Evolutionary conservation across 2,113 vertebrate species (phyloP).

Genomic region (Rhagologus leucostigma): DNA sequence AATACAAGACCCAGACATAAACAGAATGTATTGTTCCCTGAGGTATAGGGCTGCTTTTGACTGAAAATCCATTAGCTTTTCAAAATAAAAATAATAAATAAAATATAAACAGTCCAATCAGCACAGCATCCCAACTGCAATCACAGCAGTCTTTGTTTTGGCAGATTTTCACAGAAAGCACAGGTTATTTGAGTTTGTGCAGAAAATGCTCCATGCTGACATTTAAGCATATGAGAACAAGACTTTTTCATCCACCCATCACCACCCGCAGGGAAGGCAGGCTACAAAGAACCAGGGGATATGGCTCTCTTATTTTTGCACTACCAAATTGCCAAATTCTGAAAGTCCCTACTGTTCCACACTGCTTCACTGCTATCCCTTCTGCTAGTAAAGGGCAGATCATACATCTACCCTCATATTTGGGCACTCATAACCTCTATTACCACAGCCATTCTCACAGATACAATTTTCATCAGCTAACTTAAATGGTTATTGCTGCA

Average conservation of each 20-base stretch:
- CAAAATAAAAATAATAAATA: background rate
- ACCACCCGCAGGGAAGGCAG: background rate
- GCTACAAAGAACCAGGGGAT: background rate
- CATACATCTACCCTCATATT: background rate
- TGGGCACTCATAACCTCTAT: background rate
- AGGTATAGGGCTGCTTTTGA: background rate
- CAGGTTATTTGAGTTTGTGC: background rate
- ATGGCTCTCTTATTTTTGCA: background rate
- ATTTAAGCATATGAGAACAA: background rate
- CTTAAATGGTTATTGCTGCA: background rate
- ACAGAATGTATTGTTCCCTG: background rate
- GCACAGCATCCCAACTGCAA: background rate
- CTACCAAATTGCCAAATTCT: background rate
- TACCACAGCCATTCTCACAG: background rate
- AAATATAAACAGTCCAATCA: background rate
- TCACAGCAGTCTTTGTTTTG: background rate
- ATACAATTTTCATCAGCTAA: background rate
- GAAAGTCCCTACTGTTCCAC: background rate
- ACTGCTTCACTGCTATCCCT: background rate
- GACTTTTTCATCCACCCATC: background rate
- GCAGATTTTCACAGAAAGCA: background rate
- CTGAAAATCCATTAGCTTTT: constrained; percentile 5
- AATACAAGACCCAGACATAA: background rate
- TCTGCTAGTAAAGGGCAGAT: background rate
- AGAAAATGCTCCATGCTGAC: background rate